Evolutionary conservation across 2,888 invertebrate genomes (phyloP), one percentile per base, ranked within the genome.

Genomic region (Hypena proboscidalis): DNA sequence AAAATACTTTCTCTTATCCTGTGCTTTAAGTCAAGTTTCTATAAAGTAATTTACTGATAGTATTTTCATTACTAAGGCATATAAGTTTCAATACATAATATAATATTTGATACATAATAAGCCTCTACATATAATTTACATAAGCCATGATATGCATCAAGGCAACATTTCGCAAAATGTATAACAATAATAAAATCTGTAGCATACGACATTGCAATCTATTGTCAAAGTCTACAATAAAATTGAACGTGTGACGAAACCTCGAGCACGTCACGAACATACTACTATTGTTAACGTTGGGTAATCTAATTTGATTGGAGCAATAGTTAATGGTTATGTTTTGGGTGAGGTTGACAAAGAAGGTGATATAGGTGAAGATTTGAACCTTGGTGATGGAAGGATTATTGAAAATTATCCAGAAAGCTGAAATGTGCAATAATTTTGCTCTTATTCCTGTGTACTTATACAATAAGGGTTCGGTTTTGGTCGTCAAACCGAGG

Each of bases 151-250:
- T 32, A 26, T 4, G 30, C 7, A 38, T 44, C 23, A 10, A 33
- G 9, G 35, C 14, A 42, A 37, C 40, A 50, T 61, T 49, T 41
- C 53, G 43, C 19, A 65, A 61, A 61, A 51, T 31, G 32, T 21
- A 46, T 45, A 33, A 42, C 38, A 53, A 53, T 48, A 49, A 37
- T 41, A 48, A 45, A 40, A 42, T 54, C 54, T 50, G 27, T 23
- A 54, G 19, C 6, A 40, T 14, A 30, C 43, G 36, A 47, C 52
- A 56, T 29, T 61, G 66, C 70, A 74, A 71, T 45, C 70, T 50
- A 74, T 73, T 73, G 73, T 73, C 72, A 71, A 63, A 73, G 60
- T 44, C 17, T 17, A 36, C 59, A 73, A 61, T 61, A 64, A 72
- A 73, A 73, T 64, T 67, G 64, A 55, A 57, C 40, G 4, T 27